phyloP scores from a whole-genome alignment of 1,140 invertebrate species.

The Telenomus remus region DNA sequence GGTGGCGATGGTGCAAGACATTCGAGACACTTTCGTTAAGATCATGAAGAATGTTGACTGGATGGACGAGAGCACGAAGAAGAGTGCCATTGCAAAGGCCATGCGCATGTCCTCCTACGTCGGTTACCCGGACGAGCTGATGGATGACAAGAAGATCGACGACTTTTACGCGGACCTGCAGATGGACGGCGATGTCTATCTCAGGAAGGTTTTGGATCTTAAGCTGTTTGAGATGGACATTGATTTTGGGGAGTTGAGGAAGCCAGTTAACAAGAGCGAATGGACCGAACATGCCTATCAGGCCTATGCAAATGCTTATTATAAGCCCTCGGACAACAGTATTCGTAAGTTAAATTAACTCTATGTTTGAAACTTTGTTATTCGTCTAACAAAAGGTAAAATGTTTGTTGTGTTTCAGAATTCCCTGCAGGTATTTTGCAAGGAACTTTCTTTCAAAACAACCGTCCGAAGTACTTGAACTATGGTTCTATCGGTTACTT shows the following conservation, averaged over 20 bases:
- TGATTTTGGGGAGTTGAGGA: slow-evolving; percentile 84
- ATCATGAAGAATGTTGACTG: slow-evolving; percentile 82
- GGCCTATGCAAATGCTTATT: slow-evolving; percentile 89
- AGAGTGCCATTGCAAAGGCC: slow-evolving; percentile 83
- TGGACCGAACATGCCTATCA: slow-evolving; percentile 86
- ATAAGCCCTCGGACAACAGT: slow-evolving; percentile 88
- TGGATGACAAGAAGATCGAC: slow-evolving; percentile 84
- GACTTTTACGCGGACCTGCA: slow-evolving; percentile 85
- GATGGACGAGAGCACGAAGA: slow-evolving; percentile 90
- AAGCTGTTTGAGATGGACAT: slow-evolving; percentile 85
- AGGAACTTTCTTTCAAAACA: slow-evolving; percentile 89
- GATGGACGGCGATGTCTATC: slow-evolving; percentile 80
- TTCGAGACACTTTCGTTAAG: slow-evolving; percentile 77
- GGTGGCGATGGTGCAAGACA: slow-evolving; percentile 81
- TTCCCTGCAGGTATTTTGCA: slow-evolving; percentile 94
- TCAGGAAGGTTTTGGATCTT: slow-evolving; percentile 85
- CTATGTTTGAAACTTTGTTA: no score
- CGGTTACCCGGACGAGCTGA: slow-evolving; percentile 88
- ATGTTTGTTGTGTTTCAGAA: no score
- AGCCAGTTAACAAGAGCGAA: slow-evolving; percentile 88
- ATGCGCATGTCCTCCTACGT: slow-evolving; percentile 85
- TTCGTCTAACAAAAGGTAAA: no score
- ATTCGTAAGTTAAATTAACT: slow-evolving; percentile 85
- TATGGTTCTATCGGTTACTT: slow-evolving; percentile 94
- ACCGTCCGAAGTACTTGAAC: slow-evolving; percentile 92